phyloP scores from a whole-genome alignment of 2,797 vertebrate genomes.

The Aldrovandia affinis region DNA sequence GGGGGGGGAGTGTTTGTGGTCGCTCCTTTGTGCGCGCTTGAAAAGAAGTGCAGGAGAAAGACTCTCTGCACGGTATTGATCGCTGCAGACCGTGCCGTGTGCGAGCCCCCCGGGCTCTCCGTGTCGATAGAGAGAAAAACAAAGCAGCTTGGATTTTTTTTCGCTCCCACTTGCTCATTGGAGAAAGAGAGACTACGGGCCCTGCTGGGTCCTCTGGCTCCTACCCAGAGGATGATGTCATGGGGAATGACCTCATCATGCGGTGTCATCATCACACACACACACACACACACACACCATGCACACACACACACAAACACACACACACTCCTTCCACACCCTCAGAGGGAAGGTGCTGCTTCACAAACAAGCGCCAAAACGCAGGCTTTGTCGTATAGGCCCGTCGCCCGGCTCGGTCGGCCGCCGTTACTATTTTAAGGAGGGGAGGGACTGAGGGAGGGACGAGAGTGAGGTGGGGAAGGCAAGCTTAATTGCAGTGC shows the following conservation, averaged over 20 bases:
- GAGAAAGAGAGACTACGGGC: constrained; percentile 41
- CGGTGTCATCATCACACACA: constrained; percentile 58
- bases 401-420: constrained; percentile 23
- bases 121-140: neutral
- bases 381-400: constrained; percentile 36
- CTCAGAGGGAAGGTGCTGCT: constrained; percentile 31
- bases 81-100: neutral
- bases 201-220: constrained; percentile 52
- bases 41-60: neutral
- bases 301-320: constrained; percentile 29
- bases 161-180: neutral
- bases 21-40: neutral
- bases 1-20: neutral
- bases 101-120: neutral
- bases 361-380: constrained; percentile 34
- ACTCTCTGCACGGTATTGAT: neutral
- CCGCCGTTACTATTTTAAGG: constrained; percentile 42
- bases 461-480: constrained; percentile 37
- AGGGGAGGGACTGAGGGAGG: constrained; percentile 33
- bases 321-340: constrained; percentile 10
- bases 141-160: constrained; percentile 22
- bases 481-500: constrained; percentile 58
- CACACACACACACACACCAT: constrained; percentile 26
- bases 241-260: constrained; percentile 62
- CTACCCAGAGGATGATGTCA: constrained; percentile 60